These are phyloP conservation scores for Suricata suricatta DNA, from an alignment of 2,113 vertebrate genomes.

Conservation along the genomic window DNA sequence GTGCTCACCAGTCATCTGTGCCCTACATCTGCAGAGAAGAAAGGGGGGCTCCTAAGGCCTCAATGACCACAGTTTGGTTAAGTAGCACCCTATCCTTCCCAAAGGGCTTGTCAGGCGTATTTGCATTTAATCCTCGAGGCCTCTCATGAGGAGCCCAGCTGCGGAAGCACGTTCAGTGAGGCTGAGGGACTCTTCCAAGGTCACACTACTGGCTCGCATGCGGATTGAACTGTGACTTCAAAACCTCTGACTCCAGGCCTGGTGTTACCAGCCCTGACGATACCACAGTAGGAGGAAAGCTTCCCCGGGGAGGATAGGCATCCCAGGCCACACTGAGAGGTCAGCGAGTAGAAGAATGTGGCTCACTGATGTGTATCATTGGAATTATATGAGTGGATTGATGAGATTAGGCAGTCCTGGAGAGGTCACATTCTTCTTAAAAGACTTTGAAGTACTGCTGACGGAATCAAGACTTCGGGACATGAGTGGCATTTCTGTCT, in stretches of 20 bases:
- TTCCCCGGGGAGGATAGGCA: constrained; percentile 11
- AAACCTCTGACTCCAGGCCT: neutral
- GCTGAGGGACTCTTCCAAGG: neutral
- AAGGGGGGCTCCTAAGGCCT: too few relatives aligned
- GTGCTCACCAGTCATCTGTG: neutral
- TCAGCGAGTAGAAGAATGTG: constrained; percentile 50
- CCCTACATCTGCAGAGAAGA: too few relatives aligned
- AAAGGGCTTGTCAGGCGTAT: neutral
- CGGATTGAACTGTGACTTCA: neutral
- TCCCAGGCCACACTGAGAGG: neutral
- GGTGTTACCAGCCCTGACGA: neutral
- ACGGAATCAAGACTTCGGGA: constrained; percentile 21
- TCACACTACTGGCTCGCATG: neutral
- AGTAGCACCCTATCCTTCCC: neutral
- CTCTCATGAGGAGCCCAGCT: neutral
- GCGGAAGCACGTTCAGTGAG: neutral
- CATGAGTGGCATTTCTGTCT: neutral
- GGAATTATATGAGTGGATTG: fast-evolving
- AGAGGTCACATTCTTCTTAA: neutral
- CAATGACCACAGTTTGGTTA: neutral
- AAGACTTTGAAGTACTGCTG: constrained; percentile 25
- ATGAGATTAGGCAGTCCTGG: neutral
- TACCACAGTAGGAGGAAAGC: neutral
- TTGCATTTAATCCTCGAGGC: neutral
- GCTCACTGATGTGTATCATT: neutral